Conservation (phyloP, 2,113 vertebrate species). For the Paradoxurus hermaphroditus region DNA sequence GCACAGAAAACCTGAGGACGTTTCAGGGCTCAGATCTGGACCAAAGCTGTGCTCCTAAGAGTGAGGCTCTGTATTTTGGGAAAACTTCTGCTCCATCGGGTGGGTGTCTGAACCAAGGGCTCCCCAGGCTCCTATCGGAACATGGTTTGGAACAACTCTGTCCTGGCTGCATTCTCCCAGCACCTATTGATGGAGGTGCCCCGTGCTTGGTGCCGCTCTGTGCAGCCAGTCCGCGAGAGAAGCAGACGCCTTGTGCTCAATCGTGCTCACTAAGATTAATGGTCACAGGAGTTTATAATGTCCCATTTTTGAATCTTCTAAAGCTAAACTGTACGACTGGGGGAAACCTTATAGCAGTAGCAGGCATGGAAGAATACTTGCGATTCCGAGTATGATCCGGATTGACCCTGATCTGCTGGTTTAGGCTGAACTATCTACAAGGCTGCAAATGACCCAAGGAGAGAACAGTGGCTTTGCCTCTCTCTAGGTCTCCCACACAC, state of each 20-base stretch:
- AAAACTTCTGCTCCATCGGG: background rate
- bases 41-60: background rate
- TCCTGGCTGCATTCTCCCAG: background rate
- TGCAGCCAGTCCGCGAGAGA: background rate
- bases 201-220: accelerated
- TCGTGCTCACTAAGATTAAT: background rate
- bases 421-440: background rate
- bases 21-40: background rate
- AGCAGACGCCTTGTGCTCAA: background rate
- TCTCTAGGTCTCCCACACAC: background rate
- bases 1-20: background rate
- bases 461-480: background rate
- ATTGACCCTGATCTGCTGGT: background rate
- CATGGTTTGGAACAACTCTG: too few relatives aligned
- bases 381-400: background rate
- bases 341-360: background rate
- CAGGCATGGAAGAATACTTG: background rate
- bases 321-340: background rate
- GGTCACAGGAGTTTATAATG: background rate
- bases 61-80: background rate
- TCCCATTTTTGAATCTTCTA: background rate
- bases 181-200: background rate
- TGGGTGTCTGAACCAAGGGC: background rate
- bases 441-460: background rate
- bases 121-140: background rate